phyloP scores from a whole-genome alignment of 2,888 invertebrate genomes.

The Drosophila pegasa region DNA sequence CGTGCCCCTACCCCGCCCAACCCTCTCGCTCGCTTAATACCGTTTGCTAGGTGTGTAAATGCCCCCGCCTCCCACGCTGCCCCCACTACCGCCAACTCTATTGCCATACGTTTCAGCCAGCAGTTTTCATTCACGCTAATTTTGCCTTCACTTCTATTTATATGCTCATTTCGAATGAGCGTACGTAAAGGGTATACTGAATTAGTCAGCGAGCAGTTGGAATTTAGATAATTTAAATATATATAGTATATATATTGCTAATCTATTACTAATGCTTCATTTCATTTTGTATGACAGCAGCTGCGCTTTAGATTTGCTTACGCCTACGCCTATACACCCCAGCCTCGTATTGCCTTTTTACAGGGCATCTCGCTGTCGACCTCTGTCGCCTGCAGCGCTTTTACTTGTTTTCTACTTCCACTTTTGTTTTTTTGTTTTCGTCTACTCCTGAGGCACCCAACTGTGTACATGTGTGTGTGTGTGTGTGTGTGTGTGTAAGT shows the following conservation, averaged over 20 bases:
- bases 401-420: constrained; percentile 44
- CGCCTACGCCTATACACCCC: not conserved
- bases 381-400: constrained; percentile 1
- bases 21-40: not conserved
- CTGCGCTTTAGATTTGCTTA: not conserved
- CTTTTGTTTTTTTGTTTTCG: constrained; percentile 40
- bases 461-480: constrained; percentile 39
- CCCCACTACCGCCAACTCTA: constrained; percentile 1
- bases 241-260: not conserved
- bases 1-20: constrained; percentile 6
- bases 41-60: constrained; percentile 55
- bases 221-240: not conserved
- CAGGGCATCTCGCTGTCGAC: constrained; percentile 9
- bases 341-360: not conserved
- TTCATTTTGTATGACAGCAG: not conserved
- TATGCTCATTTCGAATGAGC: constrained; percentile 11
- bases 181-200: constrained; percentile 5
- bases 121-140: constrained; percentile 59
- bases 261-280: not conserved
- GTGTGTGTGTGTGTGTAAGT: constrained; percentile 28
- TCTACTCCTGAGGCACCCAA: constrained; percentile 70
- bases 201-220: not conserved
- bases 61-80: constrained; percentile 12
- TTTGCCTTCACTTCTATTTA: constrained; percentile 50
- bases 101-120: constrained; percentile 42